Evolutionary conservation across 2,113 vertebrate genomes (phyloP).

Genomic region (Vireo altiloquus): DNA sequence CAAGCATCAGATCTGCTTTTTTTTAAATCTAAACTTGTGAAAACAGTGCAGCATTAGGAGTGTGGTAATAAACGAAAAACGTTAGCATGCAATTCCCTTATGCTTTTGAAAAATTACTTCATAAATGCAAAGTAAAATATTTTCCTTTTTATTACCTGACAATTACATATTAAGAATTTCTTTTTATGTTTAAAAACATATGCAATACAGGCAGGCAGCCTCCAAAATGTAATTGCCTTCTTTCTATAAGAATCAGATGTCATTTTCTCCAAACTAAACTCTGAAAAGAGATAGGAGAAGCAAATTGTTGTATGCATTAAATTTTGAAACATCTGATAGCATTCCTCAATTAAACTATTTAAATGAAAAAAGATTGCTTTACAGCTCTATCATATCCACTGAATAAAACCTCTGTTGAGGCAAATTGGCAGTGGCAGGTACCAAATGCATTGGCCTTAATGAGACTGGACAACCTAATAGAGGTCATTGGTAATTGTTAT

Average conservation of each 20-base stretch:
- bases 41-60: constrained; percentile 76
- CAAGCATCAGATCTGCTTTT: constrained; percentile 29
- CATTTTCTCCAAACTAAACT: constrained; percentile 82
- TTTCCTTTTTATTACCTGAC: constrained; percentile 85
- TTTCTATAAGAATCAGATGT: constrained; percentile 84
- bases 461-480: constrained; percentile 86
- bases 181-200: constrained; percentile 87
- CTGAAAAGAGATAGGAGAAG: constrained; percentile 78
- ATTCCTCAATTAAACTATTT: constrained; percentile 98
- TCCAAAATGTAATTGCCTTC: constrained; percentile 85
- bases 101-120: constrained; percentile 86
- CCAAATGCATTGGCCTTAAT: constrained; percentile 80
- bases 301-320: constrained; percentile 88
- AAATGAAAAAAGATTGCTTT: constrained; percentile 94
- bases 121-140: constrained; percentile 84
- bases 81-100: constrained; percentile 83
- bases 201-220: constrained; percentile 75
- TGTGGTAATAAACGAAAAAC: constrained; percentile 78
- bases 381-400: constrained; percentile 92
- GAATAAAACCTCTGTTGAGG: constrained; percentile 90
- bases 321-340: constrained; percentile 93
- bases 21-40: constrained; percentile 71
- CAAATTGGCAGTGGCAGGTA: constrained; percentile 92
- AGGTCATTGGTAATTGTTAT: constrained; percentile 93
- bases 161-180: constrained; percentile 88